These are phyloP conservation scores for Passer montanus DNA, from an alignment of 2,113 vertebrate species.

Conservation along the genomic window DNA sequence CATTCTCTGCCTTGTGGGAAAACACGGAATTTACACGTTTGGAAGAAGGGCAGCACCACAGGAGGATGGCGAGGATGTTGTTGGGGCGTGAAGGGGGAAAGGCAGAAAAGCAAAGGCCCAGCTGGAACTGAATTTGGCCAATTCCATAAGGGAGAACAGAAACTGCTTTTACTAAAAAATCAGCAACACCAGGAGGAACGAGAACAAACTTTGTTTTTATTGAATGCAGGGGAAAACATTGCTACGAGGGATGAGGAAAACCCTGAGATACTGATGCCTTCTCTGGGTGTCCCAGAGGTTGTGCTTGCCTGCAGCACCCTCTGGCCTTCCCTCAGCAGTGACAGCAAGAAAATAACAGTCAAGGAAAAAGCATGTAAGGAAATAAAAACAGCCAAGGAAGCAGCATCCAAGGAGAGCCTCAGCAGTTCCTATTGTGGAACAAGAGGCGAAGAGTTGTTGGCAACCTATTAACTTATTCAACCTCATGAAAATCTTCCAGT, in stretches of 20 bases:
- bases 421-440: neutral
- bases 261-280: neutral
- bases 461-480: neutral
- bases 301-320: too few species aligned
- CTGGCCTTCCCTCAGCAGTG: neutral
- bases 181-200: too few species aligned
- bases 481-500: neutral
- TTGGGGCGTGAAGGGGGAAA: too few species aligned
- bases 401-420: neutral
- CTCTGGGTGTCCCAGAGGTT: neutral
- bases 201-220: neutral
- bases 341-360: neutral
- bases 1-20: accelerated
- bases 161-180: too few species aligned
- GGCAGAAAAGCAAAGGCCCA: too few species aligned
- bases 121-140: neutral
- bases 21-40: too few species aligned
- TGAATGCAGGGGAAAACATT: neutral
- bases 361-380: neutral
- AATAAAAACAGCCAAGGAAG: neutral
- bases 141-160: too few species aligned
- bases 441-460: neutral
- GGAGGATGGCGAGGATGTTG: too few species aligned
- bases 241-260: too few species aligned
- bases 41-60: too few species aligned